phyloP scores from a whole-genome alignment of 1,140 invertebrate species.

The Monochamus saltuarius region DNA sequence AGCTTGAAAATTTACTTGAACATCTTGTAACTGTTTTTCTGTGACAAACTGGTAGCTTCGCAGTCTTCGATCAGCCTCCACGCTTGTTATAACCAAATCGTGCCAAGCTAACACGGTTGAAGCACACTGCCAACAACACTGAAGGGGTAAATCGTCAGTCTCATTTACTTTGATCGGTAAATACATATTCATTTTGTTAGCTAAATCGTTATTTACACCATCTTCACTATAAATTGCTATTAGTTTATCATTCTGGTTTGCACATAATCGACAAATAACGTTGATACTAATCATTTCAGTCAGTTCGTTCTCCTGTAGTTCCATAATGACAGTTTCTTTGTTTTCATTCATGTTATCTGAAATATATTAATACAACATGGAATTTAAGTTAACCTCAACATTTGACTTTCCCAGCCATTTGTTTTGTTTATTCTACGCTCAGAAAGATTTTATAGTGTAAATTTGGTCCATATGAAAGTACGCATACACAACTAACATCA shows the following conservation, averaged over 20 bases:
- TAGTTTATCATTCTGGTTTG: conserved; percentile 54
- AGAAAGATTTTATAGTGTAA: conserved; percentile 26
- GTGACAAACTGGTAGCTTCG: conserved; percentile 34
- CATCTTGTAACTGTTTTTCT: conserved; percentile 21
- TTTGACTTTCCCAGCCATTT: conserved; percentile 12
- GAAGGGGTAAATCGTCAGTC: conserved; percentile 59
- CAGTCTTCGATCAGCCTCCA: conserved; percentile 59
- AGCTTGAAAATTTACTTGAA: too few relatives aligned
- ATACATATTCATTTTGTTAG: conserved; percentile 58
- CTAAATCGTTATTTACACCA: conserved; percentile 54
- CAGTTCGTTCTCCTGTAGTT: conserved; percentile 15
- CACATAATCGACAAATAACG: conserved; percentile 56
- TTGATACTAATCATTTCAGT: conserved; percentile 31
- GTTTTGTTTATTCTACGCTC: conserved; percentile 11
- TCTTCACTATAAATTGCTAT: conserved; percentile 58
- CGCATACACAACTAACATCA: too few relatives aligned
- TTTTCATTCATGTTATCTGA: conserved; percentile 15
- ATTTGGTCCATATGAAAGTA: conserved; percentile 13
- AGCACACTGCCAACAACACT: conserved; percentile 66
- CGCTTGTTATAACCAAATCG: conserved; percentile 59
- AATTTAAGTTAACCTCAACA: conserved; percentile 16
- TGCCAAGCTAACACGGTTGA: conserved; percentile 64
- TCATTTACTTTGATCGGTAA: conserved; percentile 58
- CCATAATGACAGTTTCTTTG: conserved; percentile 15
- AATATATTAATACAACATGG: neutral